These are phyloP conservation scores for Listronotus oregonensis DNA, from an alignment of 1,140 invertebrate species.

Conservation along the genomic window DNA sequence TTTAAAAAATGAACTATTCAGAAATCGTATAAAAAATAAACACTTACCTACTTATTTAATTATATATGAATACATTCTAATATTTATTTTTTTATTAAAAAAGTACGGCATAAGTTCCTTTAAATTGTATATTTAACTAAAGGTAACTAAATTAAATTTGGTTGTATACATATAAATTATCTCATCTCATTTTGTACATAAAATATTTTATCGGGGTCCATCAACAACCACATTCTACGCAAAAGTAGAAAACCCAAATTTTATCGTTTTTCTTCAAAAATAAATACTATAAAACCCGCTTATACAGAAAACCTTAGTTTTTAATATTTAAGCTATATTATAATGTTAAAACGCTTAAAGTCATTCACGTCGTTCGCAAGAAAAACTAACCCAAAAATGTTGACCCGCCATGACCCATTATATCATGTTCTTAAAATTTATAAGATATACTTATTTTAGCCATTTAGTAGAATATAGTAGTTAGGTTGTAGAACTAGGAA, in stretches of 20 bases:
- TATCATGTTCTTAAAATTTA: conserved; percentile 33
- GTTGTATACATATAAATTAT: conserved; percentile 22
- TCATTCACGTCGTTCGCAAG: conserved; percentile 20
- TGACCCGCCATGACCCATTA: conserved; percentile 31
- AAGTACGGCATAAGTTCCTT: too few relatives aligned
- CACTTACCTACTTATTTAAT: too few relatives aligned
- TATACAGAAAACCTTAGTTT: conserved; percentile 8
- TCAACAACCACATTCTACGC: conserved; percentile 11
- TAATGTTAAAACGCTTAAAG: conserved; percentile 20
- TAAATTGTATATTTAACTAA: too few relatives aligned
- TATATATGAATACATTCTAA: too few relatives aligned
- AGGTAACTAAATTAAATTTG: too few relatives aligned
- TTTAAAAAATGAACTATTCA: too few relatives aligned
- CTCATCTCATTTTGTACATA: conserved; percentile 26
- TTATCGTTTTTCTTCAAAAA: conserved; percentile 12
- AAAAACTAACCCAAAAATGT: conserved; percentile 6
- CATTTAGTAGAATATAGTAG: conserved; percentile 32
- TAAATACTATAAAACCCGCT: conserved; percentile 9
- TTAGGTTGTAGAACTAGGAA: conserved; percentile 34
- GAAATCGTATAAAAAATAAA: too few relatives aligned
- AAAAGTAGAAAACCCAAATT: conserved; percentile 12
- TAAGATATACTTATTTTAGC: conserved; percentile 29
- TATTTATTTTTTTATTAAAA: too few relatives aligned
- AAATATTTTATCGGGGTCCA: conserved; percentile 29
- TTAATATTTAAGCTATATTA: conserved; percentile 8